Evolutionary conservation across 1,140 invertebrate species (phyloP).

Genomic region (Penaeus indicus): DNA sequence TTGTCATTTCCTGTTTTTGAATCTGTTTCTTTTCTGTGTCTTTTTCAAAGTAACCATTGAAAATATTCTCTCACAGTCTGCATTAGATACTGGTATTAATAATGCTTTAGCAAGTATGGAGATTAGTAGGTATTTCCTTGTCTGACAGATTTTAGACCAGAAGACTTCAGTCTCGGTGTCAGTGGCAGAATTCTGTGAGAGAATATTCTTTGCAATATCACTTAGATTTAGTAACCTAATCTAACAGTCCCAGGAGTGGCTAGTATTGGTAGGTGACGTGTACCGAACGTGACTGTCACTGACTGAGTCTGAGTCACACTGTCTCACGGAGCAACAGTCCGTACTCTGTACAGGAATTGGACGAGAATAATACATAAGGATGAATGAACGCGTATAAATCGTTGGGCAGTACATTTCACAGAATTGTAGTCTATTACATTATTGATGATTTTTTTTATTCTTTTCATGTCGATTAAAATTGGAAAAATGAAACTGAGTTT

Average conservation of each 20-base stretch:
- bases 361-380: no score
- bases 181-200: background rate
- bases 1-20: slow-evolving; percentile 27
- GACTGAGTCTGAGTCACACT: no score
- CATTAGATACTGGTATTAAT: slow-evolving; percentile 46
- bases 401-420: no score
- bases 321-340: no score
- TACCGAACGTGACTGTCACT: no score
- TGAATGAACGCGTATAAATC: no score
- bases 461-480: no score
- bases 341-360: no score
- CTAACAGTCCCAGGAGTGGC: slow-evolving; percentile 3
- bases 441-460: no score
- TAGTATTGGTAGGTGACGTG: slow-evolving; percentile 26
- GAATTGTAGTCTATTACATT: no score
- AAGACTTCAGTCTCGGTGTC: slow-evolving; percentile 25
- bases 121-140: slow-evolving; percentile 7
- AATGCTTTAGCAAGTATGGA: slow-evolving; percentile 44
- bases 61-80: slow-evolving; percentile 50
- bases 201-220: background rate
- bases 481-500: no score
- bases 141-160: slow-evolving; percentile 24
- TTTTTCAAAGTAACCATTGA: slow-evolving; percentile 37
- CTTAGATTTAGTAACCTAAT: background rate
- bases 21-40: slow-evolving; percentile 8